A percentile compares a stretch with the other conserved stretches of the same genome.
Conservation (phyloP, 2,797 vertebrate species). For the Enteromius anoplus region DNA sequence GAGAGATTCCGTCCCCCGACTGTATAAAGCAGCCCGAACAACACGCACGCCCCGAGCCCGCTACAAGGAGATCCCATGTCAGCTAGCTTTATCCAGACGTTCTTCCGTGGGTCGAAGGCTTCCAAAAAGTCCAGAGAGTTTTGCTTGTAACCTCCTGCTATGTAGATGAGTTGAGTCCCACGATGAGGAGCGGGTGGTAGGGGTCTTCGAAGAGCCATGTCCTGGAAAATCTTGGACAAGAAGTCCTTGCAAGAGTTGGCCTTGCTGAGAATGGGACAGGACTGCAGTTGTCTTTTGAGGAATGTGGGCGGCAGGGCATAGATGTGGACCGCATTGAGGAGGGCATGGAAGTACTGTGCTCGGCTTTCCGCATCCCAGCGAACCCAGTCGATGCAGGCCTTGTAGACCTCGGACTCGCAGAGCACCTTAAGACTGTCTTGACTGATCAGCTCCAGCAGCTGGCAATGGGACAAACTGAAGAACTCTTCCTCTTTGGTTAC, state of each 20-base stretch:
- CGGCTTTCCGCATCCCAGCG: conserved; percentile 79
- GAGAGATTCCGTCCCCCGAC: conserved; percentile 82
- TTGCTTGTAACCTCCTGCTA: conserved; percentile 81
- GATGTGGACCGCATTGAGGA: conserved; percentile 83
- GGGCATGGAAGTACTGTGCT: conserved; percentile 82
- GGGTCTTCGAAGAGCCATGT: conserved; percentile 81
- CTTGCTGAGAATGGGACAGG: conserved; percentile 85
- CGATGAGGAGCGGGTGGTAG: conserved; percentile 75
- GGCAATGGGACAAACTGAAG: conserved; percentile 83
- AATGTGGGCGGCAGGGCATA: conserved; percentile 85
- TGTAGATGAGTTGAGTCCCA: conserved; percentile 82
- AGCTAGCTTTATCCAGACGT: conserved; percentile 77
- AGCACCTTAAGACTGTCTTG: conserved; percentile 86
- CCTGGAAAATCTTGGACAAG: conserved; percentile 86
- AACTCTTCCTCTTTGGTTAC: conserved; percentile 87
- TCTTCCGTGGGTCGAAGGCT: conserved; percentile 76
- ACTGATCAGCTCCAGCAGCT: conserved; percentile 84
- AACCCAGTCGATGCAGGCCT: conserved; percentile 85
- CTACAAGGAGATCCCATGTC: conserved; percentile 78
- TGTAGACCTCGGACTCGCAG: conserved; percentile 86
- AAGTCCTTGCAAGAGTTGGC: conserved; percentile 84
- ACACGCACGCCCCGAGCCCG: conserved; percentile 79
- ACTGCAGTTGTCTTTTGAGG: conserved; percentile 81
- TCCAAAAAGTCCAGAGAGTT: conserved; percentile 78
- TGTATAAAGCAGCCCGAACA: conserved; percentile 81